These are phyloP conservation scores for Cyphomyrus discorhynchus DNA, from an alignment of 2,113 vertebrate genomes.

Conservation along the genomic window DNA sequence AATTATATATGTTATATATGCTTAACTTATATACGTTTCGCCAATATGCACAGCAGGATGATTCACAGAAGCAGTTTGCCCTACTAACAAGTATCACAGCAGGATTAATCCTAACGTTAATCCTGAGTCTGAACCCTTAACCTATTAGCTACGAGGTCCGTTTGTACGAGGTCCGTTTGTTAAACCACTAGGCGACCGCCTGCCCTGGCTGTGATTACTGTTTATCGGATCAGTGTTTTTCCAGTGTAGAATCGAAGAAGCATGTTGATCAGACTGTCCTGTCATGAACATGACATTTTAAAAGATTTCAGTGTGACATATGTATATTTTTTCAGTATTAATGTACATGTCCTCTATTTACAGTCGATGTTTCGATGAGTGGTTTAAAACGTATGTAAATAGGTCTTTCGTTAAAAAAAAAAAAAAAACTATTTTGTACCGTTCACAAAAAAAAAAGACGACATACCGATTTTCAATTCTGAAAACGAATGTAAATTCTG, in stretches of 20 bases:
- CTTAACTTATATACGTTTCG: background rate
- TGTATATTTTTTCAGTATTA: constrained; percentile 49
- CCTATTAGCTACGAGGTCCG: background rate
- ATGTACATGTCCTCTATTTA: constrained; percentile 27
- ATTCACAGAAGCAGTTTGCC: background rate
- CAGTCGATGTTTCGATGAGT: constrained; percentile 57
- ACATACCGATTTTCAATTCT: constrained; percentile 68
- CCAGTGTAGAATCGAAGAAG: background rate
- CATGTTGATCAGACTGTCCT: constrained; percentile 28
- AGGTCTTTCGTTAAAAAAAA: constrained; percentile 64
- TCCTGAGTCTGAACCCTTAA: background rate
- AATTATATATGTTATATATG: background rate
- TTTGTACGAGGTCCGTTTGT: background rate
- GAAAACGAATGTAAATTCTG: constrained; percentile 65
- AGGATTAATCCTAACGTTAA: constrained; percentile 1
- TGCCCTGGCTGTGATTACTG: background rate
- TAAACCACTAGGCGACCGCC: background rate
- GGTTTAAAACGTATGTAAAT: constrained; percentile 63
- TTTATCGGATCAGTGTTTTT: constrained; percentile 6
- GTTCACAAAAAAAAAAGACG: constrained; percentile 63
- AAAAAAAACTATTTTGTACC: constrained; percentile 71
- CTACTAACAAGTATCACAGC: background rate
- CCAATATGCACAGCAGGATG: background rate
- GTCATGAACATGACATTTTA: constrained; percentile 56
- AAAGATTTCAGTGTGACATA: constrained; percentile 48